Percentiles rank a stretch among this genome's conserved stretches.
phyloP scores from a whole-genome alignment of 2,113 vertebrate genomes.

The Phaethornis superciliosus region DNA sequence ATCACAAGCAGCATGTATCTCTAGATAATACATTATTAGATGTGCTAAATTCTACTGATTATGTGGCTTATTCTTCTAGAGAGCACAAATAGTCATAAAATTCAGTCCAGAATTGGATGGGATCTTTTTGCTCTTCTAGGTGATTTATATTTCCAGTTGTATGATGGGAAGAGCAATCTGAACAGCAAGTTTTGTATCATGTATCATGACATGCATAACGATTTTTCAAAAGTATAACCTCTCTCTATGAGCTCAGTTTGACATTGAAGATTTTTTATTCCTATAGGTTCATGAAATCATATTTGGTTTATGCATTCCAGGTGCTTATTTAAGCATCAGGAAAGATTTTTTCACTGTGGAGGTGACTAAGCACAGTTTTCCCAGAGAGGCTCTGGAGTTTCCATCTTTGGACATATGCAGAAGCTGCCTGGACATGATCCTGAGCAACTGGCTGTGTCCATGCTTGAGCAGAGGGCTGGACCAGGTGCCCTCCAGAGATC shows the following conservation, averaged over 20 bases:
- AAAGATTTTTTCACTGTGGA: not conserved
- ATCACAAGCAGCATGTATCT: not conserved
- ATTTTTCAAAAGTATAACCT: not conserved
- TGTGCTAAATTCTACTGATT: not conserved
- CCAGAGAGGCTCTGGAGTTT: not conserved
- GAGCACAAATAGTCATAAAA: not conserved
- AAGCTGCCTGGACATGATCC: not conserved
- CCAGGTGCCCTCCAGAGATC: not conserved
- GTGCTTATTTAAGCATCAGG: not conserved
- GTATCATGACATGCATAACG: not conserved
- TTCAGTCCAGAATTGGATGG: not conserved
- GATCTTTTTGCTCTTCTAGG: not conserved
- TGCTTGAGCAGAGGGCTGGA: not conserved
- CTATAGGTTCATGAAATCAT: not conserved
- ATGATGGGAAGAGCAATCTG: not conserved
- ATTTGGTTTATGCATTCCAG: not conserved
- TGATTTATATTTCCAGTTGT: not conserved
- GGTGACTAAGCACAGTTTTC: not conserved
- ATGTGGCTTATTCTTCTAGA: not conserved
- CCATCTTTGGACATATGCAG: not conserved
- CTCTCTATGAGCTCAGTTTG: not conserved
- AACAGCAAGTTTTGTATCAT: not conserved
- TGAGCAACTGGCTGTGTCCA: not conserved
- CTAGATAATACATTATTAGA: not conserved
- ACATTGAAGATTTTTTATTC: not conserved